Conservation (phyloP, 2,797 vertebrate species). For the Sebastiscus albofasciatus region DNA sequence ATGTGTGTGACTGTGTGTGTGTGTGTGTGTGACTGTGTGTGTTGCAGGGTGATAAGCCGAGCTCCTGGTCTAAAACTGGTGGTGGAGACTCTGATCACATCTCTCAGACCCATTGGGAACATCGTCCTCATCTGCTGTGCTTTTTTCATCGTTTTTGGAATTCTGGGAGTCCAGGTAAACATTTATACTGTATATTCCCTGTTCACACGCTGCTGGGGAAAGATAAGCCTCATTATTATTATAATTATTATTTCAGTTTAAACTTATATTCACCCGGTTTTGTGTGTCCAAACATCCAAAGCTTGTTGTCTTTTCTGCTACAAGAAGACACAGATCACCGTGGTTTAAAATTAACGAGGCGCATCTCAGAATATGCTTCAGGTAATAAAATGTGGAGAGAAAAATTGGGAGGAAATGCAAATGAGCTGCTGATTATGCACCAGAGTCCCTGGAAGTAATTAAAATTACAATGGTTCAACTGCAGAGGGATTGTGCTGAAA, state of each 20-base stretch:
- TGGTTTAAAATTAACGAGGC: slow-evolving; percentile 46
- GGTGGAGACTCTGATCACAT: slow-evolving; percentile 96
- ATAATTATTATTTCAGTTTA: not conserved
- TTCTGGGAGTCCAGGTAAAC: slow-evolving; percentile 95
- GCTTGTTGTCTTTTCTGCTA: slow-evolving; percentile 28
- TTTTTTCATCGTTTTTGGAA: slow-evolving; percentile 95
- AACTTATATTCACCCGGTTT: slow-evolving; percentile 9
- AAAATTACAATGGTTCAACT: slow-evolving; percentile 45
- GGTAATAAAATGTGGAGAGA: slow-evolving; percentile 63
- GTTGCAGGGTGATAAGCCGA: slow-evolving; percentile 92
- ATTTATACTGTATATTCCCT: slow-evolving; percentile 22
- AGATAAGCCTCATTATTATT: slow-evolving; percentile 13
- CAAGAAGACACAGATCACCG: slow-evolving; percentile 35
- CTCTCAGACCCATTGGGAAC: slow-evolving; percentile 93
- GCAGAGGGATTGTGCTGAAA: slow-evolving; percentile 47
- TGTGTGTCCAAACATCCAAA: slow-evolving; percentile 25
- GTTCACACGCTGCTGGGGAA: not conserved
- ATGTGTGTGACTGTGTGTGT: slow-evolving; percentile 2
- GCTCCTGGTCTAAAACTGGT: slow-evolving; percentile 95
- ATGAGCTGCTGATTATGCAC: slow-evolving; percentile 71
- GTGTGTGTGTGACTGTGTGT: slow-evolving; percentile 20
- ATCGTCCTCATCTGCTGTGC: slow-evolving; percentile 96
- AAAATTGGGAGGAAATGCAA: slow-evolving; percentile 63
- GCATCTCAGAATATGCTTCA: slow-evolving; percentile 37
- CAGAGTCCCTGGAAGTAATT: slow-evolving; percentile 60